Evolutionary conservation across 2,113 vertebrate genomes (phyloP).

Genomic region (Melanotaenia duboulayi): DNA sequence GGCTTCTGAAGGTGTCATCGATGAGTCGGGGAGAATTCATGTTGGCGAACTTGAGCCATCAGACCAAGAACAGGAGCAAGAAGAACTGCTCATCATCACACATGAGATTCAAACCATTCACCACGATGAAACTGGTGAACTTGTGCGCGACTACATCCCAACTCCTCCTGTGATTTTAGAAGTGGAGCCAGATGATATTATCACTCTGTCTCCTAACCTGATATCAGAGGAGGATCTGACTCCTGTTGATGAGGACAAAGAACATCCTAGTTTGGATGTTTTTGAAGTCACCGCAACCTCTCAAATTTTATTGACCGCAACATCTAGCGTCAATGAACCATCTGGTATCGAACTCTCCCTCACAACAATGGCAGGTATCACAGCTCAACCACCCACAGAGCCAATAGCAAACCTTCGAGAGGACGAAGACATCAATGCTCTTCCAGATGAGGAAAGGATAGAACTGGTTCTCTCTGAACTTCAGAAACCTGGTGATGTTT

Average conservation of each 20-base stretch:
- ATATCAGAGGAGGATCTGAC: constrained; percentile 58
- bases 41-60: constrained; percentile 21
- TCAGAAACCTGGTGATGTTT: background rate
- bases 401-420: constrained; percentile 8
- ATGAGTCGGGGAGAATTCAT: constrained; percentile 35
- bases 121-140: constrained; percentile 65
- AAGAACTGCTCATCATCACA: constrained; percentile 66
- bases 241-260: constrained; percentile 24
- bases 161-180: constrained; percentile 30
- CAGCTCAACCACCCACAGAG: constrained; percentile 58
- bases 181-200: constrained; percentile 20
- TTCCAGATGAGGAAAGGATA: constrained; percentile 42
- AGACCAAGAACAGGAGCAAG: constrained; percentile 42
- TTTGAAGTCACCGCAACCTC: constrained; percentile 22
- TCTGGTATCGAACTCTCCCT: constrained; percentile 14
- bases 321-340: constrained; percentile 2
- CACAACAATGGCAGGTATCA: constrained; percentile 56
- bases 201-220: constrained; percentile 51
- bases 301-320: constrained; percentile 41
- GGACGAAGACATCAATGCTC: constrained; percentile 48
- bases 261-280: constrained; percentile 33
- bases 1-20: constrained; percentile 4
- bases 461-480: background rate
- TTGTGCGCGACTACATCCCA: constrained; percentile 60
- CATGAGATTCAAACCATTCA: constrained; percentile 75